A percentile compares a stretch with the other conserved stretches of the same genome.
These are phyloP conservation scores for Sebastes taczanowskii DNA, from an alignment of 2,797 vertebrate genomes.

Conservation along the genomic window DNA sequence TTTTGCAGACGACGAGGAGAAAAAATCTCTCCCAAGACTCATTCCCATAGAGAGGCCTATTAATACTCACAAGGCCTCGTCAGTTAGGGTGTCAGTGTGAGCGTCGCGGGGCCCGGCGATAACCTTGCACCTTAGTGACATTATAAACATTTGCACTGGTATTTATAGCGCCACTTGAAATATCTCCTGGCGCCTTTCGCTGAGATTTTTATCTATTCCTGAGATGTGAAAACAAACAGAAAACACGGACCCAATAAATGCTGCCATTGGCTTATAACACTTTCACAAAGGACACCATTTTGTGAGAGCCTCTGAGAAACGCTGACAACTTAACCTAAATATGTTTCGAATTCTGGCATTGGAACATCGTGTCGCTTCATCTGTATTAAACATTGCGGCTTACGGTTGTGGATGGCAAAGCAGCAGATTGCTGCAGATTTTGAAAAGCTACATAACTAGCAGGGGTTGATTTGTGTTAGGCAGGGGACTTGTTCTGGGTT, in stretches of 20 bases:
- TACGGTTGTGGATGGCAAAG: constrained; percentile 36
- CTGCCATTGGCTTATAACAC: constrained; percentile 34
- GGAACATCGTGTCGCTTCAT: constrained; percentile 45
- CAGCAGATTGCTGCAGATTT: constrained; percentile 11
- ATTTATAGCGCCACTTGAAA: constrained; percentile 75
- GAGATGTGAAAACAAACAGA: constrained; percentile 73
- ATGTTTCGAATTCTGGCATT: constrained; percentile 49
- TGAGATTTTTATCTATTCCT: constrained; percentile 73
- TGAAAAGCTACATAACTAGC: constrained; percentile 10
- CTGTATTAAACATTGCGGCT: constrained; percentile 55
- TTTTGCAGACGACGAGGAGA: constrained; percentile 10
- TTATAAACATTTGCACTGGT: constrained; percentile 80
- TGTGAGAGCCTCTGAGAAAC: constrained; percentile 40
- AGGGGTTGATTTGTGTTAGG: constrained; percentile 18
- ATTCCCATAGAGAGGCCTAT: constrained; percentile 62
- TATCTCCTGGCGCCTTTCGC: constrained; percentile 59
- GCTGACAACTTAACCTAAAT: constrained; percentile 68
- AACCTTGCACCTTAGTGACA: constrained; percentile 76
- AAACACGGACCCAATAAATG: constrained; percentile 57
- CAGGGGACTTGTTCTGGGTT: constrained; percentile 1
- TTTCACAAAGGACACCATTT: constrained; percentile 59
- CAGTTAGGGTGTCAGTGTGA: constrained; percentile 59
- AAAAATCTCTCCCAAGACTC: constrained; percentile 31
- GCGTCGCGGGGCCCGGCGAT: constrained; percentile 60
- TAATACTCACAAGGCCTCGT: constrained; percentile 66